Evolutionary conservation across 1,140 invertebrate species (phyloP), one percentile per base, ranked within the genome.

Genomic region (Dufourea novaeangliae): DNA sequence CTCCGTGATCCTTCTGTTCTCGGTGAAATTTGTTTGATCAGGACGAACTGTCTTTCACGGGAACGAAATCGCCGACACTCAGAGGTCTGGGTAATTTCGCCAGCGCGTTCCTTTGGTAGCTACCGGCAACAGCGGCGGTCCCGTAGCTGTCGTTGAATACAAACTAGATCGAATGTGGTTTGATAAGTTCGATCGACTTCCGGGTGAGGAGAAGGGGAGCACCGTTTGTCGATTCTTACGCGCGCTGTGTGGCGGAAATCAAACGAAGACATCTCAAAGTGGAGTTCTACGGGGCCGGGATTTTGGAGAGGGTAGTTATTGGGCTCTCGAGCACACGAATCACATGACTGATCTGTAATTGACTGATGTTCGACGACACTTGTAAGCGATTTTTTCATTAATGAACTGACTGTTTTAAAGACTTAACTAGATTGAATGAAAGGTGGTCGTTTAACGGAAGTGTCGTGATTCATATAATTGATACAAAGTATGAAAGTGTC

Each of bases 321-420:
- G 59, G 12, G 14, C 29, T 6, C 10, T 17, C 11, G 12, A 34
- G 27, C 59, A 5, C n/a, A 5, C n/a, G 34, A 62, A 29, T n/a
- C 71, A 73, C 59, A 61, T 64, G 61, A 64, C 61, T 37, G 70
- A 44, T 22, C 56, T 8, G 2, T 20, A 7, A 52, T 37, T 25
- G 10, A 14, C 14, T 11, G 12, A 20, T 22, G 2, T 8, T 44
- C 14, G 29, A 34, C 12, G 29, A 52, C n/a, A 0, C 37, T 59
- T 7, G 25, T 17, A 37, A 68, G n/a, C 14, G n/a, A n/a, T n/a
- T n/a, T n/a, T n/a, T n/a, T n/a, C n/a, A n/a, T n/a, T n/a, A n/a
- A n/a, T n/a, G n/a, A n/a, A n/a, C n/a, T n/a, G n/a, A n/a, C n/a
- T n/a, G n/a, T n/a, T n/a, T n/a, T n/a, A n/a, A n/a, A n/a, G n/a